A percentile compares a stretch with the other conserved stretches of the same genome.
Conservation (phyloP, 2,113 vertebrate species). For the Aldabrachelys gigantea region DNA sequence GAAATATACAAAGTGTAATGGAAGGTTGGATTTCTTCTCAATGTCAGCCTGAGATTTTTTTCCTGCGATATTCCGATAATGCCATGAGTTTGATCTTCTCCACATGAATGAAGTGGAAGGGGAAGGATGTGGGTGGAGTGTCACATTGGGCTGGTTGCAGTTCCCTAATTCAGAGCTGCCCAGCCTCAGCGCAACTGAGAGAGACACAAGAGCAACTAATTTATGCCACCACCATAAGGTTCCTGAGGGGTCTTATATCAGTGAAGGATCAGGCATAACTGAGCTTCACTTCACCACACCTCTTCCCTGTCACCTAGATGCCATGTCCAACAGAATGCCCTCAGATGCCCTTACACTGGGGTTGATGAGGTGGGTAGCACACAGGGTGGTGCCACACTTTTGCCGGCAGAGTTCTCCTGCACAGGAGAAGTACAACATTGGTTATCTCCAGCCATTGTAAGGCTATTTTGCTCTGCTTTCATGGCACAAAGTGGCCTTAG, state of each 20-base stretch:
- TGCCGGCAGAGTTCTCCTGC: background rate
- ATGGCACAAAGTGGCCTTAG: background rate
- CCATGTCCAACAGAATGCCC: accelerated
- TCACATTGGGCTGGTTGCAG: background rate
- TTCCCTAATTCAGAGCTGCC: background rate
- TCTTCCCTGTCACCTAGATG: background rate
- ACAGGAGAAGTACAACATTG: background rate
- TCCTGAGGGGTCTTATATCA: background rate
- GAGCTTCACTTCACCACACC: background rate
- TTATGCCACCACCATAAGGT: background rate
- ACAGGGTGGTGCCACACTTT: background rate
- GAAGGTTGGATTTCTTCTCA: background rate
- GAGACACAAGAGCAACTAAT: background rate
- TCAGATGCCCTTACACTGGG: accelerated
- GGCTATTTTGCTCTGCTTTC: background rate
- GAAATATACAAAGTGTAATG: background rate
- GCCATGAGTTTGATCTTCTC: background rate
- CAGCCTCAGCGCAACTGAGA: background rate
- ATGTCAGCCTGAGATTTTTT: background rate
- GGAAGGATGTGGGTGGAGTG: background rate
- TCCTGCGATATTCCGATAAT: accelerated
- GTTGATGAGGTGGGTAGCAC: background rate
- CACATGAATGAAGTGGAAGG: background rate
- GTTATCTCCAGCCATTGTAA: background rate
- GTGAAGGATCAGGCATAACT: background rate